A percentile compares a stretch with the other conserved stretches of the same genome.
These are phyloP conservation scores for Choloepus didactylus DNA, from an alignment of 2,797 vertebrate genomes.

Conservation along the genomic window DNA sequence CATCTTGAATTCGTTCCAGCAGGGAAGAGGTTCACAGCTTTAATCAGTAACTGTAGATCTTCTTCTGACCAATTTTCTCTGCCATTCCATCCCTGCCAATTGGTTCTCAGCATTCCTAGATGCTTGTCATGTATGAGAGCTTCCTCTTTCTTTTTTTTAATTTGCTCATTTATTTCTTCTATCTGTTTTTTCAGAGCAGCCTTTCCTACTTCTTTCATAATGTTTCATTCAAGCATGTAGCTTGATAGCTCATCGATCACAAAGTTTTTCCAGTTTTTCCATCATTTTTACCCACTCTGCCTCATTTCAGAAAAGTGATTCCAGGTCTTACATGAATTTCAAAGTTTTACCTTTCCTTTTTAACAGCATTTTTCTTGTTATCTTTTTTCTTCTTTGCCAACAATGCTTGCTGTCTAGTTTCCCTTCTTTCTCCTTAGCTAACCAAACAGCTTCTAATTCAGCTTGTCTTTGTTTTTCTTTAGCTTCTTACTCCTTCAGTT, in stretches of 20 bases:
- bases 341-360: too few species aligned
- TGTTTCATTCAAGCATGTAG: too few species aligned
- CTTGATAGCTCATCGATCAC: too few species aligned
- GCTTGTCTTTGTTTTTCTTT: conserved; percentile 92
- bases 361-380: conserved; percentile 97
- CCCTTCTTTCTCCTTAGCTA: conserved; percentile 96
- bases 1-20: too few species aligned
- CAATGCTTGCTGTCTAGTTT: conserved; percentile 94
- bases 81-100: conserved; percentile 89
- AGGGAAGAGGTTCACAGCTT: conserved; percentile 87
- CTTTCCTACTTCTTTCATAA: conserved; percentile 94
- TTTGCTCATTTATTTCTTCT: background rate
- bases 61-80: conserved; percentile 97
- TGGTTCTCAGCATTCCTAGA: conserved; percentile 89
- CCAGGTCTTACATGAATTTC: too few species aligned
- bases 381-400: conserved; percentile 98
- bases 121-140: conserved; percentile 86
- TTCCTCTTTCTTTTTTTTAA: too few species aligned
- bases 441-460: conserved; percentile 93
- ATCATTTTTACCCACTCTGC: too few species aligned
- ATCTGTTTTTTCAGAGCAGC: conserved; percentile 89
- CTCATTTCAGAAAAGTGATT: too few species aligned
- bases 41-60: conserved; percentile 97
- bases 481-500: conserved; percentile 96
- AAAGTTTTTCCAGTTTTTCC: too few species aligned